phyloP scores from a whole-genome alignment of 2,797 vertebrate genomes.

The Pteronotus mesoamericanus region DNA sequence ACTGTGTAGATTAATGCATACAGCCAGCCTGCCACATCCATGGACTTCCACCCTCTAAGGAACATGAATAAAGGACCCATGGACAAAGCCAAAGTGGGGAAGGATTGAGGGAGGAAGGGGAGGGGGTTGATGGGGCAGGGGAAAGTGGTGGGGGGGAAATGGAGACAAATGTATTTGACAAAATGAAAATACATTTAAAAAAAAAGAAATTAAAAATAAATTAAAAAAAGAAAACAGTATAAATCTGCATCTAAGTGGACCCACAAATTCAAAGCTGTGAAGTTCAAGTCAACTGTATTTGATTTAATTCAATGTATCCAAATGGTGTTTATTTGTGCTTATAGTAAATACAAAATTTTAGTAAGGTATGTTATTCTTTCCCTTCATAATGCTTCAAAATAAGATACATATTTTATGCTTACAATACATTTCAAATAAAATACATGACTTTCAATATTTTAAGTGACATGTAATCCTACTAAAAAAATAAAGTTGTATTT shows the following conservation, averaged over 20 bases:
- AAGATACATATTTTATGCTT: neutral
- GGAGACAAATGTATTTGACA: too few species aligned
- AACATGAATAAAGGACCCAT: too few species aligned
- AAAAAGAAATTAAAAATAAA: too few species aligned
- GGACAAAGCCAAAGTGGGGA: too few species aligned
- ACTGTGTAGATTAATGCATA: neutral
- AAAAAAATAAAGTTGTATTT: neutral
- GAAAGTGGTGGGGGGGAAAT: too few species aligned
- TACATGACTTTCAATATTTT: neutral
- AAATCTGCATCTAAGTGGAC: neutral
- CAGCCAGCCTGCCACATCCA: too few species aligned
- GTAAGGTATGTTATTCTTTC: neutral
- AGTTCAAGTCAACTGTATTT: neutral
- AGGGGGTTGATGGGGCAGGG: too few species aligned
- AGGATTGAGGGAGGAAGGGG: too few species aligned
- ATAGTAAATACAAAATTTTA: neutral
- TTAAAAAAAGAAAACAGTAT: too few species aligned
- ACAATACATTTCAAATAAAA: neutral
- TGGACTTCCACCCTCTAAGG: too few species aligned
- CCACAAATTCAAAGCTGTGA: neutral
- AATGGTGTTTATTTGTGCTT: neutral
- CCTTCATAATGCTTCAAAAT: neutral
- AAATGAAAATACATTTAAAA: too few species aligned
- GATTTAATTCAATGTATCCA: neutral
- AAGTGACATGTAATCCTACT: neutral